phyloP scores from a whole-genome alignment of 2,888 invertebrate genomes.

The Bombylius major region DNA sequence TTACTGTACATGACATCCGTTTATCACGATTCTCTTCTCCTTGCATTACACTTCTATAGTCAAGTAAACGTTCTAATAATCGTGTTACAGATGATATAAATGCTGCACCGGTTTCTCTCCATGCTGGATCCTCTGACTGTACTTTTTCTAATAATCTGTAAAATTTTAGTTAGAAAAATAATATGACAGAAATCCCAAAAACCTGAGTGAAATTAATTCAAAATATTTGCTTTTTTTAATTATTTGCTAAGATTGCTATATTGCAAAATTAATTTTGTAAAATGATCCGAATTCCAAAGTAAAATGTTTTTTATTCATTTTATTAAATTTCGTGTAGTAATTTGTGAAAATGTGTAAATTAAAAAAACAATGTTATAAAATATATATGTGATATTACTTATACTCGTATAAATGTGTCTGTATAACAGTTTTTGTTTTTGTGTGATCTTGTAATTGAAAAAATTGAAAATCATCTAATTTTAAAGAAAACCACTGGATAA shows the following conservation, averaged over 20 bases:
- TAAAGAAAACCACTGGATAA: too few species aligned
- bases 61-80: constrained; percentile 73
- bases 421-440: too few species aligned
- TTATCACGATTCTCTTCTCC: constrained; percentile 92
- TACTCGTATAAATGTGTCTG: too few species aligned
- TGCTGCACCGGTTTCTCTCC: constrained; percentile 84
- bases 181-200: background rate
- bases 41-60: constrained; percentile 90
- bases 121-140: constrained; percentile 68
- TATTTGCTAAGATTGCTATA: background rate
- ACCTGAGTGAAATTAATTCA: background rate
- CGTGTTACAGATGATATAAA: constrained; percentile 88
- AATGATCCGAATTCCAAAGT: too few species aligned
- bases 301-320: too few species aligned
- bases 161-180: background rate
- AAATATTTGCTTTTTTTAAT: background rate
- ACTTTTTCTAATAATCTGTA: constrained; percentile 71
- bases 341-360: too few species aligned
- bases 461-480: too few species aligned
- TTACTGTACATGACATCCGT: constrained; percentile 92
- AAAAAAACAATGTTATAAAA: too few species aligned
- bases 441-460: too few species aligned
- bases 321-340: too few species aligned
- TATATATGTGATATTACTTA: too few species aligned
- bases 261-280: too few species aligned